phyloP scores from a whole-genome alignment of 2,888 invertebrate species.

The Campoletis raptor region DNA sequence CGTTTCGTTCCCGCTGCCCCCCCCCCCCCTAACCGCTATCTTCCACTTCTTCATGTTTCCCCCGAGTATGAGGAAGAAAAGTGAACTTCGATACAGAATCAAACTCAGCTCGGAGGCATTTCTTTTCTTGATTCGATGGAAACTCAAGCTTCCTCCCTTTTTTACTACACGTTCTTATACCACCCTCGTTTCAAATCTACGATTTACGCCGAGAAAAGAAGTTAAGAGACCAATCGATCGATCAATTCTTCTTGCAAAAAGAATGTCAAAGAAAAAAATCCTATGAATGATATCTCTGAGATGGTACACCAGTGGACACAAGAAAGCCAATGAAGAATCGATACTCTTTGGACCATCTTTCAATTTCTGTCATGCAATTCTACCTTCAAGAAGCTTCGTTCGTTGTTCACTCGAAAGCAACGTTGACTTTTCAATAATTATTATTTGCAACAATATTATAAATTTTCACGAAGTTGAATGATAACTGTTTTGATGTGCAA shows the following conservation, averaged over 20 bases:
- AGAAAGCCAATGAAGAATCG: neutral
- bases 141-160: constrained; percentile 11
- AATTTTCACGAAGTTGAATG: too few relatives aligned
- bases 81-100: constrained; percentile 29
- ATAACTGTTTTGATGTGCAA: too few relatives aligned
- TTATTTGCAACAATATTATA: too few relatives aligned
- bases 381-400: neutral
- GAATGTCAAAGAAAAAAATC: neutral
- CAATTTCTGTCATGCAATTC: neutral
- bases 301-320: neutral
- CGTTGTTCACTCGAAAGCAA: neutral
- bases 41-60: neutral
- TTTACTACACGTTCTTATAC: constrained; percentile 2
- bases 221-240: constrained; percentile 29
- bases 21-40: neutral
- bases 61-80: constrained; percentile 5
- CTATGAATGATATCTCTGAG: neutral
- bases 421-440: too few relatives aligned
- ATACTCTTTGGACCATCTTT: neutral
- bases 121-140: constrained; percentile 37
- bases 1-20: neutral
- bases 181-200: neutral
- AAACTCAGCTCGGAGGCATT: constrained; percentile 40
- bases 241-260: neutral
- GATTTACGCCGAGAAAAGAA: constrained; percentile 25